A percentile compares a stretch with the other conserved stretches of the same genome.
Evolutionary conservation across 2,113 vertebrate genomes (phyloP).

Genomic region (Brachyhypopomus occidentalis): DNA sequence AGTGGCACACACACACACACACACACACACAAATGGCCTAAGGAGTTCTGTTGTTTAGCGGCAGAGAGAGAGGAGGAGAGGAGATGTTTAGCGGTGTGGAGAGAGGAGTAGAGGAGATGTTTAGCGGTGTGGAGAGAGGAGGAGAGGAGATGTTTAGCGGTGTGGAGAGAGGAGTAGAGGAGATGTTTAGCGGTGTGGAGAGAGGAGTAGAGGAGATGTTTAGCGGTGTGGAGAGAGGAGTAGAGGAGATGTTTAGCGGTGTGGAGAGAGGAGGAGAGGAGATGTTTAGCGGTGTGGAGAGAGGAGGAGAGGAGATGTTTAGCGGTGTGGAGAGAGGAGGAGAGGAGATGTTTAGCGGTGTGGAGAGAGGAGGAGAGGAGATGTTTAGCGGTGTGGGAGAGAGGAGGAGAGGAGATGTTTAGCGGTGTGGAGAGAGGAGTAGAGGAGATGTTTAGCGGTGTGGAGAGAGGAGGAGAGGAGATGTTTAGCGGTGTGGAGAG

Average conservation of each 20-base stretch:
- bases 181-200: background rate
- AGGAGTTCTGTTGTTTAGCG: background rate
- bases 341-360: background rate
- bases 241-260: background rate
- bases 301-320: background rate
- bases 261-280: background rate
- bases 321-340: background rate
- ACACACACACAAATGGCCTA: too few relatives aligned
- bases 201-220: background rate
- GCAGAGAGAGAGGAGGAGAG: background rate
- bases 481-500: background rate
- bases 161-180: background rate
- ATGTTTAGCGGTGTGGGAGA: background rate
- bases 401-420: background rate
- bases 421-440: background rate
- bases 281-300: background rate
- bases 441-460: background rate
- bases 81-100: background rate
- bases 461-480: background rate
- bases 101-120: background rate
- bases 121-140: background rate
- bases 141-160: background rate
- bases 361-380: background rate
- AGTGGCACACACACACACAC: background rate
- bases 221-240: background rate